Base-by-base conservation (phyloP, 1,140 invertebrate species). In the Drosophila melanica region DNA sequence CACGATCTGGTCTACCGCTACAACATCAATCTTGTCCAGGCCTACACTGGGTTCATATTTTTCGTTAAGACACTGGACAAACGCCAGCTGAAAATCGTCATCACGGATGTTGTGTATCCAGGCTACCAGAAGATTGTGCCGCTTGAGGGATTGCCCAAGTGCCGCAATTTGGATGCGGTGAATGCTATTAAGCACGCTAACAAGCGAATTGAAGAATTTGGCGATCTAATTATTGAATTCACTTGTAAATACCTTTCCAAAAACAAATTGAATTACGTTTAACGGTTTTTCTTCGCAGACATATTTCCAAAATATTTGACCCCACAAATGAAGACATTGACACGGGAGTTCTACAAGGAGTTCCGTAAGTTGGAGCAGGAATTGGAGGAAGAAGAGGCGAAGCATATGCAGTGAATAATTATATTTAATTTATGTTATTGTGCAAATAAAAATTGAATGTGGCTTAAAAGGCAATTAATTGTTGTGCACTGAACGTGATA, bases 41-140 rank as follows among this genome's bases (percentile, higher is more conserved):
- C 96, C 0, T 92, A 96, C 37, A 93, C 93, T 33, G 96, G 96
- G 6, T 93, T 94, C 1, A 93, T 92, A 10, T 92, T 96, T 42
- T 94, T 92, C 10, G 90, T 96, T 2, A 91, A 92, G 42, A 96
- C 96, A 0, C 92, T 96, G 53, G 96, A 96, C 79, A 93, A 94
- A 11, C 93, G 96, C 72, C 93, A 92, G 63, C 91, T 97, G 37
- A 93, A 95, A 74, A 91, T 96, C 11, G 94, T 94, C 64, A 94
- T 96, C 67, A 94, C 94, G 18, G 95, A 96, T 78, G 94, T 96
- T 16, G 93, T 96, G 7, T 14, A 93, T 3, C 95, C 95, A 1
- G 93, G 93, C 4, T 95, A 94, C 71, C 91, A 92, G 41, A 95
- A 95, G 81, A 74, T 93, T 1, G 85, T 96, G 2, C 81, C 92